phyloP scores from a whole-genome alignment of 1,140 invertebrate species.

The Halotydeus destructor region DNA sequence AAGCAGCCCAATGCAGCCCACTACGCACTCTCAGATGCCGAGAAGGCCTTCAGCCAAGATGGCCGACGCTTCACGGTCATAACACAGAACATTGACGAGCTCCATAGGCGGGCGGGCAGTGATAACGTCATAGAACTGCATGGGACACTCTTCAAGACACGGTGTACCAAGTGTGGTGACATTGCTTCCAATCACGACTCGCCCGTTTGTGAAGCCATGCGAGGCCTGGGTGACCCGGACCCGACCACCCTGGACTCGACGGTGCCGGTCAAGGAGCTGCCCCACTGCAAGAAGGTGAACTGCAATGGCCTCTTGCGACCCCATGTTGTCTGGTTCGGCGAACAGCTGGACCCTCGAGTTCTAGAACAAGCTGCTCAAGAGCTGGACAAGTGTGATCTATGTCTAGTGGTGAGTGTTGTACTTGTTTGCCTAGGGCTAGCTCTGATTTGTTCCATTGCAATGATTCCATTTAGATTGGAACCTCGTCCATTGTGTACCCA shows the following conservation, averaged over 20 bases:
- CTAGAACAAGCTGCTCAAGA: slow-evolving; percentile 37
- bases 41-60: slow-evolving; percentile 35
- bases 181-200: slow-evolving; percentile 42
- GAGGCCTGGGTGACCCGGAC: slow-evolving; percentile 29
- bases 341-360: slow-evolving; percentile 43
- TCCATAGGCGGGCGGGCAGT: slow-evolving; percentile 77
- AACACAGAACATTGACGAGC: slow-evolving; percentile 87
- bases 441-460: slow-evolving; percentile 7
- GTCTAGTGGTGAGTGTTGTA: slow-evolving; percentile 44
- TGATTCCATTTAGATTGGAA: slow-evolving; percentile 29
- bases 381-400: slow-evolving; percentile 51
- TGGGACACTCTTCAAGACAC: slow-evolving; percentile 58
- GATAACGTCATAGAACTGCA: slow-evolving; percentile 71
- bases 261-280: slow-evolving; percentile 43
- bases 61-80: slow-evolving; percentile 44
- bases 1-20: slow-evolving; percentile 51
- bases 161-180: slow-evolving; percentile 50
- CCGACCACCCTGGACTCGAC: slow-evolving; percentile 25
- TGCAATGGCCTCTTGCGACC: slow-evolving; percentile 56
- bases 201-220: slow-evolving; percentile 54
- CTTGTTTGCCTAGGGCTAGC: background rate
- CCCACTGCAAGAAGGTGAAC: slow-evolving; percentile 33
- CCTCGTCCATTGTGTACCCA: slow-evolving; percentile 70
- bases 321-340: slow-evolving; percentile 76
- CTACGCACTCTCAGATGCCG: slow-evolving; percentile 49